Percentiles rank a stretch among this genome's conserved stretches.
Evolutionary conservation across 2,113 vertebrate species (phyloP).

Genomic region (Machaerirhynchus nigripectus): DNA sequence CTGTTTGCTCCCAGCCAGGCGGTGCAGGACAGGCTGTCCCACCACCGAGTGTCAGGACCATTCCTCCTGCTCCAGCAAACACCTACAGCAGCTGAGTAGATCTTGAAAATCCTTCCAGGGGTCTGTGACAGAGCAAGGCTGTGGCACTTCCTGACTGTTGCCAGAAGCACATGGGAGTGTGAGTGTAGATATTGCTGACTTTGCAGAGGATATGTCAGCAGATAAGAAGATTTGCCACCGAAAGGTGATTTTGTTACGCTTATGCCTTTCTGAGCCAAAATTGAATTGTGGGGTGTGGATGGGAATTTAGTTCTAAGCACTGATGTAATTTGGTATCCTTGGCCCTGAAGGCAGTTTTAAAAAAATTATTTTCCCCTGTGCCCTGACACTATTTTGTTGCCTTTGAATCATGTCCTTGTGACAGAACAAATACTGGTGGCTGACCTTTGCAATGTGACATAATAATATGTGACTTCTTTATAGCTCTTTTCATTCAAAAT

Average conservation of each 20-base stretch:
- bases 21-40: not conserved
- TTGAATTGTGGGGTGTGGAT: slow-evolving; percentile 30
- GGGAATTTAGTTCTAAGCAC: slow-evolving; percentile 34
- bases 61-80: not conserved
- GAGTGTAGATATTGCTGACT: not conserved
- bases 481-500: slow-evolving; percentile 53
- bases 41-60: rapidly evolving
- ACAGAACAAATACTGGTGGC: slow-evolving; percentile 49
- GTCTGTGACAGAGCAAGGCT: not conserved
- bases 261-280: slow-evolving; percentile 46
- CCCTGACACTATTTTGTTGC: slow-evolving; percentile 51
- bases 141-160: not conserved
- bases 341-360: slow-evolving; percentile 21
- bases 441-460: slow-evolving; percentile 62
- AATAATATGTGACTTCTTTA: slow-evolving; percentile 65
- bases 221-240: slow-evolving; percentile 41
- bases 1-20: not conserved
- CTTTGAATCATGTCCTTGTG: slow-evolving; percentile 52
- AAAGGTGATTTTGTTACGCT: slow-evolving; percentile 49
- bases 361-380: slow-evolving; percentile 44
- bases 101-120: not conserved
- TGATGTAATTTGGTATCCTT: slow-evolving; percentile 53
- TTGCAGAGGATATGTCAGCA: slow-evolving; percentile 14
- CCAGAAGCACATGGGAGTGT: not conserved
- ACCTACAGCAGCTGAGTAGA: not conserved